These are phyloP conservation scores for Hydroisotoma schaefferi DNA, from an alignment of 2,888 invertebrate genomes.

Conservation along the genomic window DNA sequence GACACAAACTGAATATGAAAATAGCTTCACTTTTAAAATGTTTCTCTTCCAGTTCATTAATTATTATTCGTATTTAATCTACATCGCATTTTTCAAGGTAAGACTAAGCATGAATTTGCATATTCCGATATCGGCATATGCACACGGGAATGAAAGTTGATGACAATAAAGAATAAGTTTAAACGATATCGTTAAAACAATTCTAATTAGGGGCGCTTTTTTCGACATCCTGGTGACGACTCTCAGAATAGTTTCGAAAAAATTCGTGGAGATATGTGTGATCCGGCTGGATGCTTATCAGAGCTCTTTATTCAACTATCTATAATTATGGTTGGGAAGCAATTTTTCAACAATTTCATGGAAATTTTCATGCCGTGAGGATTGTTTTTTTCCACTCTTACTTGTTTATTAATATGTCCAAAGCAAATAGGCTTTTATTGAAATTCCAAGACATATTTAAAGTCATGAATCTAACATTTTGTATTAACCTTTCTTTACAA, in stretches of 20 bases:
- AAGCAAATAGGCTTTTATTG: neutral
- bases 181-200: neutral
- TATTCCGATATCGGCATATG: no score
- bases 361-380: slow-evolving; percentile 86
- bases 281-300: slow-evolving; percentile 88
- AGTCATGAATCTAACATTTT: slow-evolving; percentile 19
- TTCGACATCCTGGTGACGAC: slow-evolving; percentile 78
- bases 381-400: no score
- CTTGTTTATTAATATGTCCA: no score
- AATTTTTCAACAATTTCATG: slow-evolving; percentile 85
- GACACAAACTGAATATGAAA: slow-evolving; percentile 95
- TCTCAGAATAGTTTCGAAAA: slow-evolving; percentile 42
- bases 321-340: slow-evolving; percentile 94
- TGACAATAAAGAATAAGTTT: no score
- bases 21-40: slow-evolving; percentile 95
- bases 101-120: slow-evolving; percentile 39
- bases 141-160: no score
- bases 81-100: slow-evolving; percentile 97
- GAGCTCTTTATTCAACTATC: slow-evolving; percentile 87
- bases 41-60: slow-evolving; percentile 98
- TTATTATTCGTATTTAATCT: slow-evolving; percentile 96
- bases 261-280: slow-evolving; percentile 67
- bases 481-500: no score
- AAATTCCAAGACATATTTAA: slow-evolving; percentile 5
- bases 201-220: slow-evolving; percentile 69